Evolutionary conservation across 2,113 vertebrate genomes (phyloP).

Genomic region (Acanthisitta chloris): DNA sequence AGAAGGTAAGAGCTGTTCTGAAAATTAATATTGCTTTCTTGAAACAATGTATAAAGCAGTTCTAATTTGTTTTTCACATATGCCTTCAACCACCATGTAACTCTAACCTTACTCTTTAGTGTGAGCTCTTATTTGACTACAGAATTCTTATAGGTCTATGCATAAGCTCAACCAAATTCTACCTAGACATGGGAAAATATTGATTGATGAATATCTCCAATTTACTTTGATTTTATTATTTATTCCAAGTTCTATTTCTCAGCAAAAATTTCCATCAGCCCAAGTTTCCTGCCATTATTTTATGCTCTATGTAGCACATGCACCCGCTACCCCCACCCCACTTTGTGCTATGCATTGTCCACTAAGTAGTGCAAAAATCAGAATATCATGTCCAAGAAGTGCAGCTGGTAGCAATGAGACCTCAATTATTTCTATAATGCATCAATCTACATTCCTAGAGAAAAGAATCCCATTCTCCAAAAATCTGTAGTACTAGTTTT

Average conservation of each 20-base stretch:
- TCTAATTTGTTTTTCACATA: background rate
- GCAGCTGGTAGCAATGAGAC: background rate
- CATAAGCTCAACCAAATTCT: background rate
- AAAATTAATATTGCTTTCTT: background rate
- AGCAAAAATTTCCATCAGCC: background rate
- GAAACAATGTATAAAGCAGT: background rate
- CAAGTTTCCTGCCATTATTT: background rate
- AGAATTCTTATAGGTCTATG: background rate
- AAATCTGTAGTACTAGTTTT: background rate
- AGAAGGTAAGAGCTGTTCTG: background rate
- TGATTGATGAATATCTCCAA: background rate
- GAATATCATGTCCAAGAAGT: background rate
- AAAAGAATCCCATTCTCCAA: background rate
- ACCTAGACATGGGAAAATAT: background rate
- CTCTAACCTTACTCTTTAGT: background rate
- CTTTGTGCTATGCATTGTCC: background rate
- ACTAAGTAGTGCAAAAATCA: background rate
- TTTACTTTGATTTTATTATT: background rate
- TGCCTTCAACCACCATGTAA: fast-evolving
- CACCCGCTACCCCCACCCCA: too few relatives aligned
- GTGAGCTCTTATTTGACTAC: background rate
- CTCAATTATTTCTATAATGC: background rate
- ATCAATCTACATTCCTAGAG: background rate
- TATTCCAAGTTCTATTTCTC: background rate
- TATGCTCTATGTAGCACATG: fast-evolving